Percentiles rank a stretch among this genome's conserved stretches.
phyloP scores from a whole-genome alignment of 2,888 invertebrate genomes.

The Zelleria hepariella region DNA sequence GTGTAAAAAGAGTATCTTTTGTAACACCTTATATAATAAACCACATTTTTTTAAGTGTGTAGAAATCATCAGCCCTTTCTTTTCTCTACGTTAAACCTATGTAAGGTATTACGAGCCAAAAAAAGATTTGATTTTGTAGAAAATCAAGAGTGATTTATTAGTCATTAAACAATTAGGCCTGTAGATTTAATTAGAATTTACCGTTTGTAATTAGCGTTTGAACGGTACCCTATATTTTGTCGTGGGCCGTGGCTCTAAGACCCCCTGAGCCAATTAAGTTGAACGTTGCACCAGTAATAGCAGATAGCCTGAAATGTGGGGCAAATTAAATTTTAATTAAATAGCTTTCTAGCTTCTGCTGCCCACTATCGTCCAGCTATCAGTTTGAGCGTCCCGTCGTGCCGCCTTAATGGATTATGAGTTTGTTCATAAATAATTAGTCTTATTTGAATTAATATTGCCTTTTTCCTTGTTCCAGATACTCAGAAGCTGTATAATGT shows the following conservation, averaged over 20 bases:
- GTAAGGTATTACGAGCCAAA: too few relatives aligned
- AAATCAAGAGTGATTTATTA: too few relatives aligned
- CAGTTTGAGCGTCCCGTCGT: neutral
- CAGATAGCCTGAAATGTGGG: neutral
- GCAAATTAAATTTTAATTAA: slow-evolving; percentile 5
- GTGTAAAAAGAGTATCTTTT: too few relatives aligned
- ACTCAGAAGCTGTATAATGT: neutral
- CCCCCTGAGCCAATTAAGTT: neutral
- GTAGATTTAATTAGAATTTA: neutral
- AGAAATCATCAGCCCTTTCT: too few relatives aligned
- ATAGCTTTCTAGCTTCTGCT: neutral
- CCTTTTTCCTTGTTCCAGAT: neutral
- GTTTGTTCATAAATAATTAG: too few relatives aligned
- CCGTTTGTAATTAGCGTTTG: neutral
- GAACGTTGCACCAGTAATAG: neutral
- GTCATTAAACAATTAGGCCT: neutral
- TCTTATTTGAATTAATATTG: neutral
- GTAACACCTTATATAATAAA: too few relatives aligned
- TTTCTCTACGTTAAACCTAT: too few relatives aligned
- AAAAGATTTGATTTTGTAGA: too few relatives aligned
- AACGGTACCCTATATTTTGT: neutral
- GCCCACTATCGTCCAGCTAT: neutral
- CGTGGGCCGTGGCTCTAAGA: neutral
- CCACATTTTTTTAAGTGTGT: too few relatives aligned
- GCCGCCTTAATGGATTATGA: neutral